Evolutionary conservation across 2,888 invertebrate species (phyloP).

Genomic region (Sclerodermus sp.): DNA sequence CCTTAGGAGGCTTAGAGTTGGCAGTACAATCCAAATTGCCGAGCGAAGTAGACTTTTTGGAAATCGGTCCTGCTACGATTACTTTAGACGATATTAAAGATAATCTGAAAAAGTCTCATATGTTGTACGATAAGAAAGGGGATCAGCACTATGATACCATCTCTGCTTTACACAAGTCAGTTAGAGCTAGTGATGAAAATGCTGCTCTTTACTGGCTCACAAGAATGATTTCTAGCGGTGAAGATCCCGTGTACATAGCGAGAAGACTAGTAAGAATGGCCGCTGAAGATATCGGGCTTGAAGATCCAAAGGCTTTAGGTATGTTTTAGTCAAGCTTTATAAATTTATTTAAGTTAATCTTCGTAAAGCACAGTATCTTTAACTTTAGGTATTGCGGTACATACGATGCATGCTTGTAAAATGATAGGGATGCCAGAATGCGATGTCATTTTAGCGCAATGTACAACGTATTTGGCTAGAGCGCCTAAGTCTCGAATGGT

Average conservation of each 20-base stretch:
- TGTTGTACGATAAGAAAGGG: slow-evolving; percentile 76
- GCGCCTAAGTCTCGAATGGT: slow-evolving; percentile 70
- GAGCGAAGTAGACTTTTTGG: slow-evolving; percentile 27
- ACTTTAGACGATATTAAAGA: slow-evolving; percentile 71
- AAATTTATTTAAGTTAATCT: slow-evolving; percentile 3
- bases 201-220: slow-evolving; percentile 83
- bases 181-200: slow-evolving; percentile 78
- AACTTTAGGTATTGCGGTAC: slow-evolving; percentile 68
- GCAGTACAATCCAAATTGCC: slow-evolving; percentile 64
- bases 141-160: slow-evolving; percentile 83
- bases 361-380: neutral
- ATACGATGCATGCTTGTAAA: slow-evolving; percentile 78
- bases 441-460: slow-evolving; percentile 76
- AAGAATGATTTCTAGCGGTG: slow-evolving; percentile 77
- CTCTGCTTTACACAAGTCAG: slow-evolving; percentile 82
- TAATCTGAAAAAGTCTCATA: slow-evolving; percentile 75
- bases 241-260: slow-evolving; percentile 78
- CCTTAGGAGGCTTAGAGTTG: slow-evolving; percentile 75
- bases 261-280: slow-evolving; percentile 74
- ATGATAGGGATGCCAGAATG: slow-evolving; percentile 81
- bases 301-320: slow-evolving; percentile 53
- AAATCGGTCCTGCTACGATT: slow-evolving; percentile 58
- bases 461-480: slow-evolving; percentile 74
- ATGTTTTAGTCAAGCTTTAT: slow-evolving; percentile 8
- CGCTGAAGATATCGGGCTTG: slow-evolving; percentile 76